Evolutionary conservation across 2,113 vertebrate genomes (phyloP), one percentile per base, ranked within the genome.

Genomic region (Serilophus lunatus): DNA sequence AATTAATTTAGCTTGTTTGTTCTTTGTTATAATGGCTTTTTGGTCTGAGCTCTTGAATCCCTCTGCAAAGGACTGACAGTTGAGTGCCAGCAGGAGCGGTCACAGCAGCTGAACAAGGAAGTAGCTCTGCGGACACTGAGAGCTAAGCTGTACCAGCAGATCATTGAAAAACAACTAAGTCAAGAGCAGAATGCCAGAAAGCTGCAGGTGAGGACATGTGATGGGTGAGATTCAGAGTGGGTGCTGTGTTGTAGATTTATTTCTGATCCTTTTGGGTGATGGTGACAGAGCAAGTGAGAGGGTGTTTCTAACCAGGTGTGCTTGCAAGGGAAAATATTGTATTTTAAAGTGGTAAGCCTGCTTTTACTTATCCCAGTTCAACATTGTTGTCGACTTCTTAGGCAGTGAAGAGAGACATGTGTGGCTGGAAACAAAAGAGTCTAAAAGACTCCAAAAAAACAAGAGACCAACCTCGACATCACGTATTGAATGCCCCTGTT

Each of bases 51-150:
- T 95, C 57, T 92, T 18, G 71, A 83, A 36, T 96, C 86, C 64
- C 86, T 83, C 36, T 53, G 59, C 36, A 5, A 95, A 99, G 99
- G 99, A 7, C 89, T 98, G 24, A 90, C 92, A 3, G 98, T 98
- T 0, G 99, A 99, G 94, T 99, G 99, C 96, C 99, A 99, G 97
- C 98, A 99, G 97, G 98, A 98, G 61, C 98, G 99, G 85, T 99
- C 99, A 9, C 99, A 99, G 97, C 97, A 98, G 40, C 57, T 98
- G 86, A 99, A 99, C 97, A 98, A 97, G 94, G 98, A 99, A 47
- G 97, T 96, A 3, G 99, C 99, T 84, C 96, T 99, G 98, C 97
- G 91, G 16, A 87, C 98, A 17, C 96, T 99, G 95, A 98, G 92
- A 91, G 98, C 98, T 11, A 98, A 98, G 81, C 98, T 99, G 29